Conservation (phyloP, 2,113 vertebrate species). For the Conger conger region DNA sequence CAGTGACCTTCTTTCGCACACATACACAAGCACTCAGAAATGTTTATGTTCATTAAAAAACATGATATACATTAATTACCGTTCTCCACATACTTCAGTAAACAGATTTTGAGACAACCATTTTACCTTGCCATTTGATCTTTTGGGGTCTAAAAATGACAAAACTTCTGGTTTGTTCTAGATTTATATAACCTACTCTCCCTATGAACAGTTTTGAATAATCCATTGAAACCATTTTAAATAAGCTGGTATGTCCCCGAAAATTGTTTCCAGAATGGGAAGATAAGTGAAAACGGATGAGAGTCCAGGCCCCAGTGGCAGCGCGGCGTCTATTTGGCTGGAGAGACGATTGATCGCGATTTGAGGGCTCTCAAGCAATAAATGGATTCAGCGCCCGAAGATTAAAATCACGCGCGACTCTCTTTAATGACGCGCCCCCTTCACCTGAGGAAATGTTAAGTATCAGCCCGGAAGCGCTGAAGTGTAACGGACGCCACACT, state of each 20-base stretch:
- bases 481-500: constrained; percentile 10
- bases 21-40: neutral
- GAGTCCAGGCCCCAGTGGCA: constrained; percentile 10
- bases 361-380: constrained; percentile 61
- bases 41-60: neutral
- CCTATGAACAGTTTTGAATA: neutral
- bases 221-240: neutral
- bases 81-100: neutral
- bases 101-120: neutral
- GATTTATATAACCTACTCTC: neutral
- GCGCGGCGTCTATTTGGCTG: constrained; percentile 12
- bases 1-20: constrained; percentile 19
- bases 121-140: too few species aligned
- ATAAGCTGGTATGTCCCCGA: neutral
- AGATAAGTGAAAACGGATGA: constrained; percentile 23
- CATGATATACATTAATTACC: constrained; percentile 1
- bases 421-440: constrained; percentile 39
- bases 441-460: constrained; percentile 55
- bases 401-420: constrained; percentile 51
- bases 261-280: constrained; percentile 22
- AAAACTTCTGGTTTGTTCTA: neutral
- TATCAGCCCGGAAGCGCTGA: constrained; percentile 38
- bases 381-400: constrained; percentile 55
- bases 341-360: constrained; percentile 54
- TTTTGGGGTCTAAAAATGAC: neutral